Base-by-base conservation (phyloP, 1,140 invertebrate genomes). In the Globodera rostochiensis region DNA sequence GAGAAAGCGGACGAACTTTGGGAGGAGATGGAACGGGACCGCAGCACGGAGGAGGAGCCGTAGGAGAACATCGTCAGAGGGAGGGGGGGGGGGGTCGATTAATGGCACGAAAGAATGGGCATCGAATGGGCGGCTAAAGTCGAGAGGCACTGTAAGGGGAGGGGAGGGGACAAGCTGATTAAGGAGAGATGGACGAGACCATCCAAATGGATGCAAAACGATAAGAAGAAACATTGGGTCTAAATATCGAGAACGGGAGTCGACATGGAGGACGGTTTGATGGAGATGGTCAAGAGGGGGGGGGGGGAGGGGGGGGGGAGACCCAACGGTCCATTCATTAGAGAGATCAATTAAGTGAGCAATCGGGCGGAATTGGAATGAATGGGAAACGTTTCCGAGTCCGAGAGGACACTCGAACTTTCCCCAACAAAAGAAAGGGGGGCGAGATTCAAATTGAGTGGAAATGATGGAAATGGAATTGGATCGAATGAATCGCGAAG, bases 1-100 rank as follows among this genome's bases (percentile, higher is more conserved):
- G 77, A 79, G 25, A 79, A 74, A 49, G 64, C 47, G 15, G 60
- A 69, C 46, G 60, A 69, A 46, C 77, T 79, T 67, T 53, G 66
- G n/a, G 77, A 71, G 25, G 50, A 71, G 73, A 19, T 49, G 67
- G 77, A 79, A 19, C 36, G 69, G 9, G 36, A 19, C 7, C 69
- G 69, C 25, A 71, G 4, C 25, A n/a, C 36, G 36, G 69, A 71
- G 19, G 36, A 71, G 69, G 69, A 71, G n/a, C 46, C 36, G 69
- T 71, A 47, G 69, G 69, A 19, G 25, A 71, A 71, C 69, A 71
- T 71, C 69, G 19, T 11, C 36, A 25, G 67, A 25, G 6, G 11
- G n/a, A 19, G 9, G 67, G 67, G 4, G 67, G 57, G 19, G 11
- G 57, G 19, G 2, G 57, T 3, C 57, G 57, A 64, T 15, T 19